Evolutionary conservation across 1,140 invertebrate species (phyloP), one percentile per base, ranked within the genome.

Genomic region (Drosophila orena): DNA sequence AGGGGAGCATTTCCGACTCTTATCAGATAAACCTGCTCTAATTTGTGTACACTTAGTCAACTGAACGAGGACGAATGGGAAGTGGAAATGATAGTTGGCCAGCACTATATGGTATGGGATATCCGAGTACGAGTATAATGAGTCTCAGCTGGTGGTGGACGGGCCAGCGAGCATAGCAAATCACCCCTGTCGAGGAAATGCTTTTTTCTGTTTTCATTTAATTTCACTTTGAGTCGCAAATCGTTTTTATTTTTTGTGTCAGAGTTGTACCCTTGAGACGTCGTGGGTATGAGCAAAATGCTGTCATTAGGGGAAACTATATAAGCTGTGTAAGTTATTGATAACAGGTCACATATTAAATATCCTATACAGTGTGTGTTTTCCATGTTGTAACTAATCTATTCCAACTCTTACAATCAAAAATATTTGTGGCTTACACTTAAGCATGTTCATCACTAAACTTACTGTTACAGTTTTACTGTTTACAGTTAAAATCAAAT

Each of bases 21-120:
- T 71, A 90, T 90, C 85, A 85, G 85, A 89, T 90, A 90, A 90
- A 84, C 80, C 77, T 90, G 81, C 81, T 81, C 85, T 90, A 90
- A 90, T 90, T 90, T 90, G 85, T 89, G 85, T 90, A 89, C 85
- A 85, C 85, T 90, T 90, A 66, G 76, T 69, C 69, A 65, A 44
- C 55, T 60, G 69, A 81, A 75, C 59, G 68, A 56, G 49, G 35
- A 44, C 55, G 40, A 72, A 65, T 65, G 64, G 40, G 11, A 65
- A 55, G 20, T 24, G 56, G 71, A 54, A 59, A 64, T 44, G 43
- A 55, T 56, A 64, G 64, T 70, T 69, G 34, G 42, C 53, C 27
- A 69, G 49, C 59, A 46, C 11, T 38, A 14, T 38, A 38, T 38
- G 14, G 14, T 4, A 14, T 14, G 14, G 11, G 37, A 14, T 38